Base-by-base conservation (phyloP, 2,113 vertebrate species). In the Zosterops pallidus region DNA sequence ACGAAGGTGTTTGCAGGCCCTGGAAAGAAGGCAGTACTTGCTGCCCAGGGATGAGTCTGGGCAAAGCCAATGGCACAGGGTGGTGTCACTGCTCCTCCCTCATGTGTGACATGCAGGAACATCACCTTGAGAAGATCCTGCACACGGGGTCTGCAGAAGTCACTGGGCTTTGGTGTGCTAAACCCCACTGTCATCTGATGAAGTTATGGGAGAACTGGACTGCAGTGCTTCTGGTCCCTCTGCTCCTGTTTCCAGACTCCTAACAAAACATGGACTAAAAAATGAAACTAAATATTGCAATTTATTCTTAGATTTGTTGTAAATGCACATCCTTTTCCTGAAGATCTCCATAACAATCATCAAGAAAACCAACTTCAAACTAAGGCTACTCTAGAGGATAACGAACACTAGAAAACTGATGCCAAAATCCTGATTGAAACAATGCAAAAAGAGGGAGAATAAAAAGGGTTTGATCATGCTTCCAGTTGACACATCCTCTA, bases 31-130 rank as follows among this genome's bases (percentile, higher is more conserved):
- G 72, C 2, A 0, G 9, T 49, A 31, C 17, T 81, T 46, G 20
- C 17, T 90, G 20, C 74, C 79, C 12, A 14, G n/a, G 25, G 33
- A 24, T 67, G 42, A 69, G n/a, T 46, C 63, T 74, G 64, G 19
- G 55, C 1, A 2, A 83, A 81, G 60, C 24, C 31, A 12, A 4
- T 5, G 26, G 59, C 4, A 4, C 55, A 53, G 69, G 31, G 16
- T 46, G 20, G 17, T 35, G 16, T 41, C 14, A 5, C n/a, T 65
- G 59, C 22, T 24, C 44, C 50, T 84, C 59, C 44, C 50, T 84
- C 59, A 28, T 0, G 0, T 17, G 12, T 3, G 3, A 6, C 0
- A 0, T 23, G 20, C 25, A 53, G 63, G 26, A 69, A 20, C 5
- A 28, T 53, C 22, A 12, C n/a, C 28, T 15, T 33, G 41, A 46